phyloP scores from a whole-genome alignment of 2,113 vertebrate species.

The Mirounga angustirostris region DNA sequence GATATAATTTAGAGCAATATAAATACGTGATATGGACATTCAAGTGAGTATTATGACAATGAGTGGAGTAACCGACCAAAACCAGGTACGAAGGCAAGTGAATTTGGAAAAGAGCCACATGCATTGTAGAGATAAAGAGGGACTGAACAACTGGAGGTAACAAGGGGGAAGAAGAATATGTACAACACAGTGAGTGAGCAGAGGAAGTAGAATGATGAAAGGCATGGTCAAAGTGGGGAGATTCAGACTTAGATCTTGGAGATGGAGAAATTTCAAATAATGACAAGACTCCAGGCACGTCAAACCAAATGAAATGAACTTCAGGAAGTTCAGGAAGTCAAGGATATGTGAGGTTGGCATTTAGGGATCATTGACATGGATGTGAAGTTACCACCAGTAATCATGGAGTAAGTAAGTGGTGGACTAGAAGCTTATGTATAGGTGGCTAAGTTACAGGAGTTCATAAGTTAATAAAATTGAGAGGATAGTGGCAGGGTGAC shows the following conservation, averaged over 20 bases:
- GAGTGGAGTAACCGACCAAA: not conserved
- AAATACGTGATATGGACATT: not conserved
- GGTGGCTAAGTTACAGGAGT: not conserved
- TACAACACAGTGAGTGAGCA: not conserved
- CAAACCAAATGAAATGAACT: not conserved
- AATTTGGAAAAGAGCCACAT: not conserved
- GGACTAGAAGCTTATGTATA: not conserved
- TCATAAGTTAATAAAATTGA: not conserved
- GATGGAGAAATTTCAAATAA: constrained; percentile 5
- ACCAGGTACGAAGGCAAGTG: not conserved
- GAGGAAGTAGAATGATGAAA: not conserved
- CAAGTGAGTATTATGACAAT: not conserved
- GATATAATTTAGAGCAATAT: not conserved
- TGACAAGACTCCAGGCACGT: not conserved
- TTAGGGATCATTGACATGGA: not conserved
- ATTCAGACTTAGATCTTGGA: not conserved
- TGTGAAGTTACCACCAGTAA: not conserved
- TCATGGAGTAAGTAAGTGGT: not conserved
- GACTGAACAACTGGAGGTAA: not conserved
- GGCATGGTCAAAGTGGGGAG: not conserved
- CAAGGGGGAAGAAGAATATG: too few relatives aligned
- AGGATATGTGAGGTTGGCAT: not conserved
- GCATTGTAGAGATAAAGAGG: not conserved
- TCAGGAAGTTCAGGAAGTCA: not conserved
- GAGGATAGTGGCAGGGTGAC: not conserved